Evolutionary conservation across 2,797 vertebrate genomes (phyloP), one percentile per base, ranked within the genome.

Genomic region (Alca torda): DNA sequence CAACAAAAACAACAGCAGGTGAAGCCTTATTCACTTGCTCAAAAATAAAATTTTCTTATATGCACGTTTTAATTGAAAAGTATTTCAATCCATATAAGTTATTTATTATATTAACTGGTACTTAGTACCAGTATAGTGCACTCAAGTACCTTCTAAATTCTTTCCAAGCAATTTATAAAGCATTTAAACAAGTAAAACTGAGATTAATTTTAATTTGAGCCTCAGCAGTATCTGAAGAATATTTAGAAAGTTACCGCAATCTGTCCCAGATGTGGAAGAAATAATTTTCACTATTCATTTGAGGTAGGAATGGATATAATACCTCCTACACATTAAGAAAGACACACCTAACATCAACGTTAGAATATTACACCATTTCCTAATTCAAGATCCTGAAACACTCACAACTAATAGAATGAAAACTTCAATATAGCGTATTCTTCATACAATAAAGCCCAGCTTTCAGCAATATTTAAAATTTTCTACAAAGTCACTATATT

Each of bases 391-490:
- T 23, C 9, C 33, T 56, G 45, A 93, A 48, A 6, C 18, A 41
- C 3, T 80, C 33, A 67, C 19, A 78, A 41, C 16, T 67, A 63
- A 51, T 8, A 70, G 48, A 59, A 83, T 25, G 14, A 89, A 59
- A 75, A 51, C 4, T 56, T 51, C 2, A 0, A 35, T 65, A 67
- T 0, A 6, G 6, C 25, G 4, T 46, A 45, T 18, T 92, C 6
- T 14, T 81, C 30, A 60, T 33, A 46, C 1, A 84, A 24, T 30
- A 59, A 63, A 2, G 8, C 6, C 67, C 35, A 84, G 4, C 30
- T 84, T 86, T 70, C 73, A 77, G 10, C 26, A 74, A 17, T 24
- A 46, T 1, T 65, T 65, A 45, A 9, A 11, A 16, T 75, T 81
- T 81, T 56, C 18, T 77, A 51, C 10, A 28, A 75, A 35, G 3